Percentiles rank a stretch among this genome's conserved stretches.
Conservation (phyloP, 2,113 vertebrate species). For the Haemorhous mexicanus region DNA sequence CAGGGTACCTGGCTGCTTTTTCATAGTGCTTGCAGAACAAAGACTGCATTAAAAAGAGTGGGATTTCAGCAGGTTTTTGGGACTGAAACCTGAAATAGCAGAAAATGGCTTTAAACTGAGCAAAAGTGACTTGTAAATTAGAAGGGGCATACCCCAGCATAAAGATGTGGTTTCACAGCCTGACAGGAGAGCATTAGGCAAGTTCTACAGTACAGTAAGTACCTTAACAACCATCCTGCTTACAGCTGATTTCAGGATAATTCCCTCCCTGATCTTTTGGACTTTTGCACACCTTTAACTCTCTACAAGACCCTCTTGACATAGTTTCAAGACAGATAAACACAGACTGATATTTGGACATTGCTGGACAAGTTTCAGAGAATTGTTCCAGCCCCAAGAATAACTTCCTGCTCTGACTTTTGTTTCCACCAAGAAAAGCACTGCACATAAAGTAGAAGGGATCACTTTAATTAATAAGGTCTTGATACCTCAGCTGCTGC, state of each 20-base stretch:
- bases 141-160: not conserved
- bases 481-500: not conserved
- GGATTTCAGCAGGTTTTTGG: not conserved
- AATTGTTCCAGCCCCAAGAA: not conserved
- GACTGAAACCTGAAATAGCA: not conserved
- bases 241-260: not conserved
- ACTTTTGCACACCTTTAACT: not conserved
- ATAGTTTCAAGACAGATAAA: not conserved
- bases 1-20: not conserved
- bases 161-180: not conserved
- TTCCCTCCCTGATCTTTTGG: not conserved
- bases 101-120: not conserved
- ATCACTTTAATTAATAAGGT: not conserved
- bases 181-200: not conserved
- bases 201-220: not conserved
- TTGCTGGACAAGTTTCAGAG: not conserved
- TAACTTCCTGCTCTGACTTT: not conserved
- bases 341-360: not conserved
- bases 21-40: not conserved
- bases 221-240: constrained; percentile 1
- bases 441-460: not conserved
- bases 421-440: not conserved
- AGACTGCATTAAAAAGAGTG: not conserved
- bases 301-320: not conserved
- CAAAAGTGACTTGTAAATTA: not conserved